Conservation (phyloP, 2,113 vertebrate genomes). For the Lates calcarifer region DNA sequence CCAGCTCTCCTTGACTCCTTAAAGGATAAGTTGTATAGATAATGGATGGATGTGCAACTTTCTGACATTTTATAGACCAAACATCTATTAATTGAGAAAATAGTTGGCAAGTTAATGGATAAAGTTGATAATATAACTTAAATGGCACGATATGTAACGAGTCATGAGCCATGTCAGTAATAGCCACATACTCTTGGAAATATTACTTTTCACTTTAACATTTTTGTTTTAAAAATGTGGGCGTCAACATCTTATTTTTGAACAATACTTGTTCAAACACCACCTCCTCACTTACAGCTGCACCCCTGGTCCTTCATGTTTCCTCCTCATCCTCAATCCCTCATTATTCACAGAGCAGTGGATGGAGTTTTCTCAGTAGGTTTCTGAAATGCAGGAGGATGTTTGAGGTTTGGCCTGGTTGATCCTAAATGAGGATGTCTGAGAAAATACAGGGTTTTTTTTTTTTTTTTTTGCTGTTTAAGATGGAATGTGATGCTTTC, state of each 20-base stretch:
- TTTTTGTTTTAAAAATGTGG: neutral
- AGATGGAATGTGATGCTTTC: constrained; percentile 62
- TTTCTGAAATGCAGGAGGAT: constrained; percentile 26
- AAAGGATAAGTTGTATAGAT: too few species aligned
- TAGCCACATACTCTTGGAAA: neutral
- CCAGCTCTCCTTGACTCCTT: too few species aligned
- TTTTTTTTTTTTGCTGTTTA: constrained; percentile 24
- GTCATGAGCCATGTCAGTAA: neutral
- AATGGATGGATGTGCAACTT: too few species aligned
- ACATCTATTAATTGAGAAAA: too few species aligned
- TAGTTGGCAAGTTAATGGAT: too few species aligned
- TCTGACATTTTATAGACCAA: too few species aligned
- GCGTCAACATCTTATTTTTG: neutral
- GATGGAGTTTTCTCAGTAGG: constrained; percentile 2
- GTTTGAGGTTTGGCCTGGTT: constrained; percentile 67
- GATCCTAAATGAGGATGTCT: constrained; percentile 43
- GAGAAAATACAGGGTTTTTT: constrained; percentile 35
- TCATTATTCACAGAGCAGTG: neutral
- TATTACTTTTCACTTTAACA: neutral
- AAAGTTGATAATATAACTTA: too few species aligned
- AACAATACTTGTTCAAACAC: neutral
- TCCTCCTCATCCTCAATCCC: neutral
- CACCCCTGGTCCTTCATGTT: neutral
- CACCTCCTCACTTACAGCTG: constrained; percentile 1
- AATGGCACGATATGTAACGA: too few species aligned